These are phyloP conservation scores for Auanema freiburgensis DNA, from an alignment of 2,888 invertebrate genomes.

Conservation along the genomic window DNA sequence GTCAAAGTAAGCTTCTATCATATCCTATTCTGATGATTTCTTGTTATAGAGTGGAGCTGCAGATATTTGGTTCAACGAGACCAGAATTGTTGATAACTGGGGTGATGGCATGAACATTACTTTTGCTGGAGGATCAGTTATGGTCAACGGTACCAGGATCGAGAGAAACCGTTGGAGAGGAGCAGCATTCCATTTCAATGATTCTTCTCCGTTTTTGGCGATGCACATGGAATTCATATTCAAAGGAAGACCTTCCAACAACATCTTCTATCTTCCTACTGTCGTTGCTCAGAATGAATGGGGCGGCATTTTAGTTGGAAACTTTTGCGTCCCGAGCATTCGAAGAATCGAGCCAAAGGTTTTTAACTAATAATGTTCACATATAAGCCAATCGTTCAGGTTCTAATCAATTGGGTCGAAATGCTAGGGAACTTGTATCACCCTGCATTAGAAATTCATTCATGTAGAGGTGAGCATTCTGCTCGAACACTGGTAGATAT, in stretches of 20 bases:
- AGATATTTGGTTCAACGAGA: constrained; percentile 88
- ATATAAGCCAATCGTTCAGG: constrained; percentile 31
- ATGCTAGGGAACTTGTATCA: constrained; percentile 60
- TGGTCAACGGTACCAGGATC: constrained; percentile 83
- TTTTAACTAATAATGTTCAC: not conserved
- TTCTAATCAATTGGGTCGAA: constrained; percentile 61
- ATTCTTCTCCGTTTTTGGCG: constrained; percentile 80
- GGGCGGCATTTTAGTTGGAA: constrained; percentile 86
- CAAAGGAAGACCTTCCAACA: constrained; percentile 61
- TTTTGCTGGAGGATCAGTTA: constrained; percentile 88
- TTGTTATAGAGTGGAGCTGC: constrained; percentile 83
- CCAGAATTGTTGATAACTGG: constrained; percentile 83
- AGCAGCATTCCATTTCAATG: constrained; percentile 85
- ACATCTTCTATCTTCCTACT: constrained; percentile 68
- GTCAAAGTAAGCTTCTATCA: constrained; percentile 22
- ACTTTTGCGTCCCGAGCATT: constrained; percentile 74
- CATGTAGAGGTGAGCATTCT: constrained; percentile 51
- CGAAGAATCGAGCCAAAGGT: constrained; percentile 42
- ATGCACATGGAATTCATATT: constrained; percentile 81
- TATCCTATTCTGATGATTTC: constrained; percentile 28
- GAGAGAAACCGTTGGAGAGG: constrained; percentile 84
- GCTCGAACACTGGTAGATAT: constrained; percentile 42
- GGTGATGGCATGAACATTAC: constrained; percentile 95
- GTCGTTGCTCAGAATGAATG: constrained; percentile 84
- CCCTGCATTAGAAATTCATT: constrained; percentile 60